Percentiles rank a stretch among this genome's conserved stretches.
Evolutionary conservation across 2,113 vertebrate species (phyloP).

Genomic region (Porphyrio hochstetteri): DNA sequence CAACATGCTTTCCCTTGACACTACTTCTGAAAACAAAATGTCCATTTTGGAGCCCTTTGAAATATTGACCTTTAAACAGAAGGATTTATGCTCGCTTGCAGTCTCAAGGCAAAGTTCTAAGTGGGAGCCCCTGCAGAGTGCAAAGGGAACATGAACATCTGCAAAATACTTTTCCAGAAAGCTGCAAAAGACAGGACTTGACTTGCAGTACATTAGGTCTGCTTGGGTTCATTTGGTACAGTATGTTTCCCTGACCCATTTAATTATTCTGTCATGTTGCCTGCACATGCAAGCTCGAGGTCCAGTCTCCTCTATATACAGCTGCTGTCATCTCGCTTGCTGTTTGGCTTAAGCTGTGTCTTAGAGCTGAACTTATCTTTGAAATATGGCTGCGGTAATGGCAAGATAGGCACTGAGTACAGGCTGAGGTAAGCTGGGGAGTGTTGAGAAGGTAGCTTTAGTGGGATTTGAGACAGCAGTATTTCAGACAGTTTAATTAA

Average conservation of each 20-base stretch:
- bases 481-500: not conserved
- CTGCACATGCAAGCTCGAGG: not conserved
- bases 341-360: not conserved
- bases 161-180: conserved; percentile 24
- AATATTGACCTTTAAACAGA: conserved; percentile 55
- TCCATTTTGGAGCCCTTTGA: conserved; percentile 40
- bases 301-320: not conserved
- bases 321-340: not conserved
- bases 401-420: not conserved
- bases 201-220: conserved; percentile 17
- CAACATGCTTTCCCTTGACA: not conserved
- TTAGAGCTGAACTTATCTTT: not conserved
- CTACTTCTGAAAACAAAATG: conserved; percentile 47
- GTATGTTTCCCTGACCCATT: not conserved
- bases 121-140: conserved; percentile 6
- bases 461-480: not conserved
- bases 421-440: not conserved
- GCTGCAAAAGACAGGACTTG: not conserved
- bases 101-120: conserved; percentile 7
- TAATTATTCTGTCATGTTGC: not conserved
- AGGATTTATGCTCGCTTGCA: conserved; percentile 21
- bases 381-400: not conserved
- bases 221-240: not conserved
- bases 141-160: not conserved
- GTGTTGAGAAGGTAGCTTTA: not conserved